Evolutionary conservation across 2,797 vertebrate species (phyloP), one percentile per base, ranked within the genome.

Genomic region (Micrastur ruficollis): DNA sequence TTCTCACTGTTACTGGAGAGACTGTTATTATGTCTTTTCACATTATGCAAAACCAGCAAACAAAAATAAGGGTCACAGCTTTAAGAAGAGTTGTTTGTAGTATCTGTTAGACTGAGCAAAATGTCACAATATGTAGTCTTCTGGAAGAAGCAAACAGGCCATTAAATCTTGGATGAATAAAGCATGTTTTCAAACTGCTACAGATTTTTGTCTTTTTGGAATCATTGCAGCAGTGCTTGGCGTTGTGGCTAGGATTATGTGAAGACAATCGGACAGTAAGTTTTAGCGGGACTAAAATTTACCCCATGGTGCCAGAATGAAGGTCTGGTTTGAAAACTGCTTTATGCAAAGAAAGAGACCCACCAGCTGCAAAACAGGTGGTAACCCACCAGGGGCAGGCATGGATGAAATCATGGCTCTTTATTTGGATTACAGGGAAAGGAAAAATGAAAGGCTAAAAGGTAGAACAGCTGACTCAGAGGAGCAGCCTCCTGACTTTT

Each of bases 291-390:
- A 90, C 52, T 70, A 19, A 84, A 85, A 71, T 92, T 92, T 92
- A 40, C 25, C 61, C 61, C 9, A 3, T 6, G 20, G 52, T 94
- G 81, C 81, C 83, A 93, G 56, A 82, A 65, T 59, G 38, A 72
- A 96, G 38, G 80, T 63, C 68, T 95, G 71, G 5, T 82, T 89
- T 81, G 55, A 82, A 86, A 94, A 86, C 10, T 56, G 80, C 56
- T 79, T 49, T 80, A 14, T 65, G 61, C 20, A 44, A 86, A 78
- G 81, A 63, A 66, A 61, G 59, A 88, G n/a, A 90, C 36, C 58
- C 72, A 86, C 40, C 81, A 83, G 89, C 91, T 96, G 94, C 93
- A 93, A 95, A 93, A 53, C 89, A 96, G 93, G 94, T 94, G 92
- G 90, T 68, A 84, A 86, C 89, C n/a, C 92, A 78, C 90, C 89